Percentiles rank a stretch among this genome's conserved stretches.
Evolutionary conservation across 1,140 invertebrate species (phyloP).

Genomic region (Pseudobourletiella spinata): DNA sequence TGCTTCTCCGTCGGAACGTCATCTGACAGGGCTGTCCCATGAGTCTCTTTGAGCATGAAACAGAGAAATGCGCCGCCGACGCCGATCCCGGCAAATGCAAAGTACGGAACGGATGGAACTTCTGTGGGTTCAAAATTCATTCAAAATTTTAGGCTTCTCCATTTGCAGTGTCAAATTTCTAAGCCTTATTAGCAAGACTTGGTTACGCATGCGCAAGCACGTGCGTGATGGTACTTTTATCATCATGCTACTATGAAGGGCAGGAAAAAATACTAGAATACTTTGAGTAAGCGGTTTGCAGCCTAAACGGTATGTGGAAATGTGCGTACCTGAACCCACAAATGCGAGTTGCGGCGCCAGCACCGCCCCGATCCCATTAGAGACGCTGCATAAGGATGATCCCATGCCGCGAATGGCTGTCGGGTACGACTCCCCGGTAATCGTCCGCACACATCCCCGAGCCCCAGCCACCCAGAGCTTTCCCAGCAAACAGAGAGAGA

Average conservation of each 20-base stretch:
- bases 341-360: slow-evolving; percentile 20
- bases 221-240: too few relatives aligned
- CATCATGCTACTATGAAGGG: too few relatives aligned
- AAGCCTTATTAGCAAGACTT: too few relatives aligned
- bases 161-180: too few relatives aligned
- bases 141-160: background rate
- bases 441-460: slow-evolving; percentile 2
- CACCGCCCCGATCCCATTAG: slow-evolving; percentile 1
- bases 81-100: slow-evolving; percentile 20
- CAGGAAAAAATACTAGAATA: too few relatives aligned
- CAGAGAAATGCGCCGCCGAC: slow-evolving; percentile 21
- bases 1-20: slow-evolving; percentile 5
- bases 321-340: slow-evolving; percentile 12
- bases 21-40: slow-evolving; percentile 12
- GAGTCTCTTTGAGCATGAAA: slow-evolving; percentile 25
- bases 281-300: too few relatives aligned
- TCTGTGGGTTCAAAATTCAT: slow-evolving; percentile 9
- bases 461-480: slow-evolving; percentile 5
- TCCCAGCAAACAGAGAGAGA: slow-evolving; percentile 9
- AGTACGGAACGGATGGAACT: slow-evolving; percentile 21
- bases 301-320: background rate
- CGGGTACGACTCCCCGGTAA: slow-evolving; percentile 22
- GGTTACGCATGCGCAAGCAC: too few relatives aligned
- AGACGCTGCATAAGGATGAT: slow-evolving; percentile 7
- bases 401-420: slow-evolving; percentile 24